Evolutionary conservation across 92 coral and sea anemone species (phyloP).

Genomic region (Porites divaricata): DNA sequence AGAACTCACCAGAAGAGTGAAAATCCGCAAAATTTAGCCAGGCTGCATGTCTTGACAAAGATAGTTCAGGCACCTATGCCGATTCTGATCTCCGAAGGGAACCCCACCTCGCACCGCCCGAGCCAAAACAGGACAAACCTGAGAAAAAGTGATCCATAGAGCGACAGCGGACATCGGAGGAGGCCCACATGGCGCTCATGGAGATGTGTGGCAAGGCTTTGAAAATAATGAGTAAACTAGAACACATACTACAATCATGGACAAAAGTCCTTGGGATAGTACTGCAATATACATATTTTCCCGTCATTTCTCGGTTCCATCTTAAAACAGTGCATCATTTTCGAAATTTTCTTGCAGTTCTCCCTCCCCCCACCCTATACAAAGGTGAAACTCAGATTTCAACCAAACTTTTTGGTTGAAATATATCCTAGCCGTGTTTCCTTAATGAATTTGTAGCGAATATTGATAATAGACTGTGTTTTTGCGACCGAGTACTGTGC

Average conservation of each 20-base stretch:
- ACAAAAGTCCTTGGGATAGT: no score
- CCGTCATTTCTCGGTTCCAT: no score
- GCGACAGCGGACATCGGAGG: constrained; percentile 11
- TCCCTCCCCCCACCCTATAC: no score
- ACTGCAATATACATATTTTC: no score
- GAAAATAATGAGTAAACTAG: constrained; percentile 27
- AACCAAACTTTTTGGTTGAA: no score
- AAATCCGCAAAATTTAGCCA: background rate
- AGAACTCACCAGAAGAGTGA: constrained; percentile 20
- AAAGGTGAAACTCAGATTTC: no score
- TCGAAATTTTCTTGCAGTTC: no score
- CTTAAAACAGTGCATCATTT: no score
- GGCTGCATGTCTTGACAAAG: constrained; percentile 16
- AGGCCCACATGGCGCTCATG: constrained; percentile 24
- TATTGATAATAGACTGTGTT: no score
- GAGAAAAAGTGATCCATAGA: constrained; percentile 17
- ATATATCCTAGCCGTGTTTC: no score
- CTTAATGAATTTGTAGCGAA: no score
- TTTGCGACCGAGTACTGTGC: no score
- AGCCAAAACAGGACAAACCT: constrained; percentile 13
- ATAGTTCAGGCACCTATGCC: constrained; percentile 8
- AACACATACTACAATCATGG: background rate
- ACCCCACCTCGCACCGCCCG: background rate
- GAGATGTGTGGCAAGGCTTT: constrained; percentile 28
- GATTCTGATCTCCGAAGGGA: background rate